Conservation (phyloP, 2,113 vertebrate species). For the Boulengeromyrus knoepffleri region DNA sequence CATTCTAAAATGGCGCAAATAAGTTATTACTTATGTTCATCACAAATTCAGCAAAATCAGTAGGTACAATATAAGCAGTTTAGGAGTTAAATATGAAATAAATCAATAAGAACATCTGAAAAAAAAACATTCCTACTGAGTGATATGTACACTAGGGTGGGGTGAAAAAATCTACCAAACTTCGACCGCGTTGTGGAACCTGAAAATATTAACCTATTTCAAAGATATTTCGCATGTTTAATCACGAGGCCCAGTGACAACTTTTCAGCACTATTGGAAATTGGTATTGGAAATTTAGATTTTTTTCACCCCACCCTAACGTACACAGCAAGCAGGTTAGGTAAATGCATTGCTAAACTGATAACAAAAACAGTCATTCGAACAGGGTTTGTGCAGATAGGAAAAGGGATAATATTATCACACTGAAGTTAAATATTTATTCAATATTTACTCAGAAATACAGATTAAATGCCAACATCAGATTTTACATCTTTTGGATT, state of each 20-base stretch:
- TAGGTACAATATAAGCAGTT: background rate
- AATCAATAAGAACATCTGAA: background rate
- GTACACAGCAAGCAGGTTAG: background rate
- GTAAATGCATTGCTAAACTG: background rate
- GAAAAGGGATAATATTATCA: background rate
- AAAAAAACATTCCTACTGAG: background rate
- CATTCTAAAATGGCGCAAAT: background rate
- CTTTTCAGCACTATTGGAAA: too few relatives aligned
- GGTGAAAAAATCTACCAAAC: too few relatives aligned
- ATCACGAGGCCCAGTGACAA: too few relatives aligned
- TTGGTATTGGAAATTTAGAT: too few relatives aligned
- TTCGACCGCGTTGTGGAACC: too few relatives aligned
- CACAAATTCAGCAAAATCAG: background rate
- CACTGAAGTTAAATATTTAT: conserved; percentile 8
- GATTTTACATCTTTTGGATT: conserved; percentile 9
- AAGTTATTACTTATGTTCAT: background rate
- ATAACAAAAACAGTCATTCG: background rate
- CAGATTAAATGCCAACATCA: conserved; percentile 14
- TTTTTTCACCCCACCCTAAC: too few relatives aligned
- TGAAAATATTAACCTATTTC: too few relatives aligned
- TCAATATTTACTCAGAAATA: conserved; percentile 16
- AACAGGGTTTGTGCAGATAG: background rate
- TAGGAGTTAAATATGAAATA: background rate
- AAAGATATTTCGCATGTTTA: too few relatives aligned
- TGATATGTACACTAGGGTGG: background rate